phyloP scores from a whole-genome alignment of 2,113 vertebrate genomes.

The Silurus asotus region DNA sequence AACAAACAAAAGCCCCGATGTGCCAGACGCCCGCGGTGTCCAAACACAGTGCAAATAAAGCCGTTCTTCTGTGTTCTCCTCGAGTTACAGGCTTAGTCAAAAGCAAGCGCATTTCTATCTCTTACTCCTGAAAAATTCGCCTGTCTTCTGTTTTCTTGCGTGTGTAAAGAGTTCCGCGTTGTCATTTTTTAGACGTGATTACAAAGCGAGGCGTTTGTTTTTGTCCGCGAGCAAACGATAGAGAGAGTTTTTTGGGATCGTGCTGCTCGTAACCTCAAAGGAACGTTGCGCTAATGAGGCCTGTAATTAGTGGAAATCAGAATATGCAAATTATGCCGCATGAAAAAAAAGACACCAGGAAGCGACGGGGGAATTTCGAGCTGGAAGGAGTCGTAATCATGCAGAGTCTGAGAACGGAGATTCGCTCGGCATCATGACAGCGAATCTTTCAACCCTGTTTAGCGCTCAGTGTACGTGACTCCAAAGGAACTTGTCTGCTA shows the following conservation, averaged over 20 bases:
- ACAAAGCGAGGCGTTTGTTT: slow-evolving; percentile 39
- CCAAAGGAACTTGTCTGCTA: slow-evolving; percentile 4
- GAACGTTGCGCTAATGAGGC: slow-evolving; percentile 53
- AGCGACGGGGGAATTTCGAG: not conserved
- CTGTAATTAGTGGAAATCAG: slow-evolving; percentile 59
- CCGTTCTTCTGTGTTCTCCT: slow-evolving; percentile 41
- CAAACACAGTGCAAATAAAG: slow-evolving; percentile 41
- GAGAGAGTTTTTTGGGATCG: slow-evolving; percentile 30
- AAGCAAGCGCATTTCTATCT: slow-evolving; percentile 44
- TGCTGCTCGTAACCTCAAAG: slow-evolving; percentile 48
- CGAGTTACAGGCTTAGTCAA: slow-evolving; percentile 47
- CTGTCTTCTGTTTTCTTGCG: slow-evolving; percentile 40
- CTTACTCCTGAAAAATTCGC: slow-evolving; percentile 43
- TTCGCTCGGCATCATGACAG: not conserved
- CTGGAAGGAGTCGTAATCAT: slow-evolving; percentile 29
- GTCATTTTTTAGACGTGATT: slow-evolving; percentile 55
- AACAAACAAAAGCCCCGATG: not conserved
- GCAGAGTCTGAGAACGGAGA: not conserved
- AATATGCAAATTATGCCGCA: slow-evolving; percentile 57
- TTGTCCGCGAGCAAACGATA: slow-evolving; percentile 26
- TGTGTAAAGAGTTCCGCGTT: slow-evolving; percentile 36
- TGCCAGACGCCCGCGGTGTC: slow-evolving; percentile 22
- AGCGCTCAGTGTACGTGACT: slow-evolving; percentile 2
- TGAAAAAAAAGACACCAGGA: not conserved
- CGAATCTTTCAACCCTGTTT: slow-evolving; percentile 30